Evolutionary conservation across 2,797 vertebrate species (phyloP), one percentile per base, ranked within the genome.

Genomic region (Craterocephalus amniculus): DNA sequence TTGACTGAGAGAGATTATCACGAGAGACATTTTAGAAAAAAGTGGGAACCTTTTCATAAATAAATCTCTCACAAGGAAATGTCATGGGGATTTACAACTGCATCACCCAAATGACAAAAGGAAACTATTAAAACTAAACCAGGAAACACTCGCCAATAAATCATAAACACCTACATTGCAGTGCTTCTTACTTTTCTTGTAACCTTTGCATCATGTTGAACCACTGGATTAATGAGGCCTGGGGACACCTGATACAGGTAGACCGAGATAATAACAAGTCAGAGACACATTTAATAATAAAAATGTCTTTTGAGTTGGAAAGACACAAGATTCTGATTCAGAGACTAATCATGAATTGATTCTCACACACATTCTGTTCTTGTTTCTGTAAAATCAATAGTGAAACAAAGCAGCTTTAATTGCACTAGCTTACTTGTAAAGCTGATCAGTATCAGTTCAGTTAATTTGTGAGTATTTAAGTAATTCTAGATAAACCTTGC

Each of bases 21-120:
- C n/a, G 24, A 40, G 13, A 59, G 51, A 81, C 71, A 87, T 77
- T 74, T 58, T 78, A 70, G 69, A 62, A 65, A 26, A 72, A 83
- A 63, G 64, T 51, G 54, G 40, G 67, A 75, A 83, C 72, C 1
- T 79, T 80, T 72, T 74, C 58, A 83, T 68, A 72, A 69, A 77
- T 60, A 63, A 74, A 79, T 76, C 70, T 11, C 35, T 70, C 58
- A 85, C 32, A 36, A 85, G 82, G 86, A 91, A 88, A 90, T 90
- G 80, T 63, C 76, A 81, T 56, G 82, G 71, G 71, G 83, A 80
- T 80, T 84, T 74, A 76, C 58, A 80, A 45, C 76, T 61, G 74
- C 51, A 54, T 49, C 52, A 55, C 27, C 34, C 64, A 74, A 72
- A 78, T 78, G 70, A 75, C 78, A 83, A 74, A 48, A 67, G 57